phyloP scores from a whole-genome alignment of 1,140 invertebrate species.

The Charaxes varanes region DNA sequence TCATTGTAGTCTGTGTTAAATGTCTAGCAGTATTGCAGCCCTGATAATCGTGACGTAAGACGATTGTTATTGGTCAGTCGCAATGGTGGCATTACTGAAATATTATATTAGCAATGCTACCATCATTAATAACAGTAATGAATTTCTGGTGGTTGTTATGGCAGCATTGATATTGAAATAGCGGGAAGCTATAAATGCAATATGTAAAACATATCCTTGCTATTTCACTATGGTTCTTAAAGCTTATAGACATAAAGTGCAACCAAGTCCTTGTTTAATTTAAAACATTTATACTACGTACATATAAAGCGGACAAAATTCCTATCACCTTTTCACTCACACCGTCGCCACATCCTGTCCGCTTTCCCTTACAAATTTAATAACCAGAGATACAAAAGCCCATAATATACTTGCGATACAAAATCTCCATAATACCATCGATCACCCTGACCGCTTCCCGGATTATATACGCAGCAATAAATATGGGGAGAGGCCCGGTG shows the following conservation, averaged over 20 bases:
- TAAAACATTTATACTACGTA: background rate
- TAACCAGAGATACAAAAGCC: constrained; percentile 20
- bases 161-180: too few species aligned
- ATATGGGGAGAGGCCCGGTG: constrained; percentile 26
- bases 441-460: constrained; percentile 30
- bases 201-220: too few species aligned
- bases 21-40: too few species aligned
- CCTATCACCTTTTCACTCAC: background rate
- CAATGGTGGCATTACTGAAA: too few species aligned
- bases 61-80: too few species aligned
- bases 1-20: too few species aligned
- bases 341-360: constrained; percentile 14
- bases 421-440: constrained; percentile 34
- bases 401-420: constrained; percentile 28
- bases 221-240: background rate
- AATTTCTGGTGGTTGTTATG: too few species aligned
- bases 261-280: background rate
- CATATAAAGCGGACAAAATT: constrained; percentile 1
- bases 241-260: background rate
- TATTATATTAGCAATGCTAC: too few species aligned
- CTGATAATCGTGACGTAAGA: too few species aligned
- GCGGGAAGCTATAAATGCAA: too few species aligned
- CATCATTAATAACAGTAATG: too few species aligned
- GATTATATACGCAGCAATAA: constrained; percentile 31
- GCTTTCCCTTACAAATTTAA: constrained; percentile 18